phyloP scores from a whole-genome alignment of 2,888 invertebrate genomes.

The Ellobium chinense region DNA sequence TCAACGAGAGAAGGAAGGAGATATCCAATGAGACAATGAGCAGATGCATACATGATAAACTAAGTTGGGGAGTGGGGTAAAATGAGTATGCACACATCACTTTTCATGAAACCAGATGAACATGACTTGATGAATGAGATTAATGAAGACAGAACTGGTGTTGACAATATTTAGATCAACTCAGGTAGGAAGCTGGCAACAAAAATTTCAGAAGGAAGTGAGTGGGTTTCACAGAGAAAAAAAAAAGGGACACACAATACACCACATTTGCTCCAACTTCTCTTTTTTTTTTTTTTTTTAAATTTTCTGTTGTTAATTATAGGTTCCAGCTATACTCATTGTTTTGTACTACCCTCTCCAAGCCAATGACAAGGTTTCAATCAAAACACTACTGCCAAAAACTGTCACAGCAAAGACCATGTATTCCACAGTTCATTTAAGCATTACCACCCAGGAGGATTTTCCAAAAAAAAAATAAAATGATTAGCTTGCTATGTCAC shows the following conservation, averaged over 20 bases:
- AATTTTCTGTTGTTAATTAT: not conserved
- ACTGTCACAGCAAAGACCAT: slow-evolving; percentile 12
- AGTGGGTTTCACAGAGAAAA: not conserved
- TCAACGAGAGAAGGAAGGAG: slow-evolving; percentile 3
- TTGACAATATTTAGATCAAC: slow-evolving; percentile 7
- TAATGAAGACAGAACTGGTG: not conserved
- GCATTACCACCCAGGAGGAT: not conserved
- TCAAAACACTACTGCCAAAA: slow-evolving; percentile 14
- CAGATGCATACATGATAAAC: slow-evolving; percentile 17
- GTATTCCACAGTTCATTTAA: slow-evolving; percentile 16
- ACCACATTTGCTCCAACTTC: not conserved
- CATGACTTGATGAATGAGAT: not conserved
- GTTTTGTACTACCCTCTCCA: slow-evolving; percentile 4
- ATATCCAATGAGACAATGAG: not conserved
- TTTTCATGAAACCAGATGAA: not conserved
- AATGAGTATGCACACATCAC: not conserved
- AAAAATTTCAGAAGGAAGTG: not conserved
- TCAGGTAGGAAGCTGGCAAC: not conserved
- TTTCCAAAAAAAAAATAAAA: not conserved
- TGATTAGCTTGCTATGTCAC: not conserved
- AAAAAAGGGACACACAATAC: not conserved
- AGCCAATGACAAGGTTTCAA: slow-evolving; percentile 24
- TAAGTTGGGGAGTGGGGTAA: not conserved
- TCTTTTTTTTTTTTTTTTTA: not conserved
- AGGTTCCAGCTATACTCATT: not conserved